Evolutionary conservation across 2,113 vertebrate genomes (phyloP), one percentile per base, ranked within the genome.

Genomic region (Emydocephalus ijimae): DNA sequence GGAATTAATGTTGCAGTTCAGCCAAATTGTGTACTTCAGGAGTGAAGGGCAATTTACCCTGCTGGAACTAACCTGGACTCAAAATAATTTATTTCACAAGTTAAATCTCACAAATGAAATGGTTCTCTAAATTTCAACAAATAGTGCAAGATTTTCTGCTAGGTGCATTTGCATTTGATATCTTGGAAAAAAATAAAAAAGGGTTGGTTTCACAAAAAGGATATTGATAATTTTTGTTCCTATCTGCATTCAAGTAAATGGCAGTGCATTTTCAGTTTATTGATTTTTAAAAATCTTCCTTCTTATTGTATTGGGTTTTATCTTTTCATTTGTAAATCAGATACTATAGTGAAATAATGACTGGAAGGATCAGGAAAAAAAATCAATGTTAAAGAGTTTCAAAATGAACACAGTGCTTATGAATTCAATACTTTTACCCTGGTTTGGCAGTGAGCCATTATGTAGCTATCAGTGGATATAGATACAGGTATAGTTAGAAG

Each of bases 261-360:
- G 52, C 26, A 95, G 4, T 55, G 89, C 0, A 88, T 92, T 87
- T 50, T 89, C 86, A 34, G 24, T 93, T 93, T 90, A 54, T 86
- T 95, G 88, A 89, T 57, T 91, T 95, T 29, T 29, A 4, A 64
- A 64, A 64, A 29, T 7, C 6, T 43, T 29, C 45, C 48, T 87
- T 87, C 12, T 50, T 14, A 14, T 24, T 92, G 91, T 34, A 55
- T 61, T 96, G 92, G 89, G 91, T 29, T 1, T 69, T 39, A 81
- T 92, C 50, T 92, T 94, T 89, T 89, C 92, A 89, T 57, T 88
- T 94, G 93, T 91, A 91, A 91, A 94, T 96, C 93, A 95, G 50
- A 55, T 29, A 94, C 5, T 20, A 0, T 50, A 86, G 57, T 0
- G 0, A 95, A 93, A 94, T 34, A 91, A 90, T 0, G 0, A 7